Evolutionary conservation across 1,140 invertebrate species (phyloP).

Genomic region (Eueides isabella): DNA sequence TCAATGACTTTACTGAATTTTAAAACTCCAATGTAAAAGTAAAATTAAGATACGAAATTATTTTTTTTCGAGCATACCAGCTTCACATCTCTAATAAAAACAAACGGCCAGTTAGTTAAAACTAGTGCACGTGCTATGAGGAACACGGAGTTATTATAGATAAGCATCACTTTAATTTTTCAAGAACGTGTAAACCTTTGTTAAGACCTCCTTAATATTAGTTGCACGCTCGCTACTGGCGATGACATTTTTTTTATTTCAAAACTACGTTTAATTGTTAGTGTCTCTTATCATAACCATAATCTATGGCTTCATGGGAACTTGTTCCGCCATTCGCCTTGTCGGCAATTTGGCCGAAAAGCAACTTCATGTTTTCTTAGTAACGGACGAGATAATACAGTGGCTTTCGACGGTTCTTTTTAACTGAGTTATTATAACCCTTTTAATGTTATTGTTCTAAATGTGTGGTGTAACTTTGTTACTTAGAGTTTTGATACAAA

Average conservation of each 20-base stretch:
- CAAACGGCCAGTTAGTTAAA: constrained; percentile 59
- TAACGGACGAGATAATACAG: constrained; percentile 69
- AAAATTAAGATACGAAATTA: no score
- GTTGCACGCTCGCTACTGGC: constrained; percentile 73
- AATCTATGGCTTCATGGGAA: constrained; percentile 78
- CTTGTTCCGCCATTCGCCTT: constrained; percentile 70
- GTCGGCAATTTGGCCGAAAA: constrained; percentile 68
- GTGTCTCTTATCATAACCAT: constrained; percentile 63
- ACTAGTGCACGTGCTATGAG: constrained; percentile 71
- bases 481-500: no score
- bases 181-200: constrained; percentile 68
- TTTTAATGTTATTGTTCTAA: constrained; percentile 11
- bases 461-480: not conserved
- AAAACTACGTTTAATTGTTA: constrained; percentile 76
- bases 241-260: constrained; percentile 56
- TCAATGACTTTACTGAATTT: no score
- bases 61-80: no score
- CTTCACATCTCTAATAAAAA: constrained; percentile 13
- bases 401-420: constrained; percentile 44
- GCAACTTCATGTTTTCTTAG: constrained; percentile 62
- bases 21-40: no score
- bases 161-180: constrained; percentile 76
- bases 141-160: constrained; percentile 67
- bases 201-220: constrained; percentile 72
- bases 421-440: constrained; percentile 11